Evolutionary conservation across 2,797 vertebrate genomes (phyloP).

Genomic region (Hippocampus kuda): DNA sequence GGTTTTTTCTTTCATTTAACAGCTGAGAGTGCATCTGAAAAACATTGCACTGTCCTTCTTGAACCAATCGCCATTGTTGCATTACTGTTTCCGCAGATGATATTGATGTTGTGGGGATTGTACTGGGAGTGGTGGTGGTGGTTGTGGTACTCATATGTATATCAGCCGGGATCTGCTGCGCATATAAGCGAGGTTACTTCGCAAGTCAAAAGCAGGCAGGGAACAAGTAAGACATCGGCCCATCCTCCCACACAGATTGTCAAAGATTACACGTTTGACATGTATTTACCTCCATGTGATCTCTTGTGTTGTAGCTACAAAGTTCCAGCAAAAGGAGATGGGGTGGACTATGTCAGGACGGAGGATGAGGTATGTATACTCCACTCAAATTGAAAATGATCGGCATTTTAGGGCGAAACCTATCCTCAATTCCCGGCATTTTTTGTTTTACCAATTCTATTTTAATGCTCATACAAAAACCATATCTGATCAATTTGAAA

Average conservation of each 20-base stretch:
- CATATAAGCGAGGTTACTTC: constrained; percentile 88
- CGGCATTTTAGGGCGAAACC: too few species aligned
- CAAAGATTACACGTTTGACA: neutral
- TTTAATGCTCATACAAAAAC: too few species aligned
- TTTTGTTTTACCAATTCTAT: too few species aligned
- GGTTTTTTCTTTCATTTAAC: too few species aligned
- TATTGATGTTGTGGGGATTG: constrained; percentile 81
- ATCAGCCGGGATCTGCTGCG: constrained; percentile 87
- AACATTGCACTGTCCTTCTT: too few species aligned
- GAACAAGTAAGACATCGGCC: constrained; percentile 74
- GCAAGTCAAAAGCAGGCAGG: constrained; percentile 74
- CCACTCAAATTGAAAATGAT: too few species aligned
- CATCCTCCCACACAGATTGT: neutral
- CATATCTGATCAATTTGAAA: too few species aligned
- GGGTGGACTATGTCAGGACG: constrained; percentile 90
- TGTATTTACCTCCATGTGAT: neutral
- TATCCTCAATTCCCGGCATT: too few species aligned
- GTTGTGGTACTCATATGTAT: constrained; percentile 79
- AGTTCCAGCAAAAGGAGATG: constrained; percentile 81
- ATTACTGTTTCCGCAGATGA: constrained; percentile 72
- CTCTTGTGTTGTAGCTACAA: constrained; percentile 77
- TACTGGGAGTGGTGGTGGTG: constrained; percentile 86
- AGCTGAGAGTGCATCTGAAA: too few species aligned
- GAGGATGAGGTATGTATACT: constrained; percentile 81
- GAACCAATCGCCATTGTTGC: too few species aligned